Base-by-base conservation (phyloP, 2,888 invertebrate species). In the Chironomus tentans region DNA sequence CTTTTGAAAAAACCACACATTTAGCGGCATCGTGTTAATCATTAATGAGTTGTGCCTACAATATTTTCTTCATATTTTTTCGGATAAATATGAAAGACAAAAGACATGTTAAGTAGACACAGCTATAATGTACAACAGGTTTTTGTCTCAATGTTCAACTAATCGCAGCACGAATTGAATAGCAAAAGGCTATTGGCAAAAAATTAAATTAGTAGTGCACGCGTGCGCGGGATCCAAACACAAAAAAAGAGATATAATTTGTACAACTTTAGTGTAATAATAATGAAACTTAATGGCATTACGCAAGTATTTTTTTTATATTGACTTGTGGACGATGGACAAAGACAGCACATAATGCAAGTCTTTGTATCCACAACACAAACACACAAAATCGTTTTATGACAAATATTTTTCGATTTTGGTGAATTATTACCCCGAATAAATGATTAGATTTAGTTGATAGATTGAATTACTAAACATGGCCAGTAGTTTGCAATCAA, bases 21-120 rank as follows among this genome's bases (percentile, higher is more conserved):
- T 74, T 74, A 74, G 65, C 68, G 65, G 65, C 68, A 46, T 74
- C 62, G 74, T 74, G 74, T 74, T 74, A 74, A 74, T 74, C 74
- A 74, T 74, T 74, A 74, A 74, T 72, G 72, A 72, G 62, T 72
- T 61, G 38, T 38, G 38, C 38, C 38, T 38, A 38, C 38, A 38
- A 38, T 10, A 38, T 38, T 38, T 38, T 38, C 38, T 38, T 38
- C 38, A 38, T 38, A 38, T 38, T 72, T 22, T 50, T 50, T 28
- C 38, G 38, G 38, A 56, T 56, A 56, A 15, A 15, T 56, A 18
- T 56, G 56, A 22, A 68, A 47, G 48, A 22, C 21, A 48, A 70
- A 70, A 72, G 61, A 72, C n/a, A 38, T 38, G 72, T 38, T 21
- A 62, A 46, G 15, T 46, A 72, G 38, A 72, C 24, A 48, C 24